Evolutionary conservation across 2,113 vertebrate genomes (phyloP), one percentile per base, ranked within the genome.

Genomic region (Zosterops lateralis): DNA sequence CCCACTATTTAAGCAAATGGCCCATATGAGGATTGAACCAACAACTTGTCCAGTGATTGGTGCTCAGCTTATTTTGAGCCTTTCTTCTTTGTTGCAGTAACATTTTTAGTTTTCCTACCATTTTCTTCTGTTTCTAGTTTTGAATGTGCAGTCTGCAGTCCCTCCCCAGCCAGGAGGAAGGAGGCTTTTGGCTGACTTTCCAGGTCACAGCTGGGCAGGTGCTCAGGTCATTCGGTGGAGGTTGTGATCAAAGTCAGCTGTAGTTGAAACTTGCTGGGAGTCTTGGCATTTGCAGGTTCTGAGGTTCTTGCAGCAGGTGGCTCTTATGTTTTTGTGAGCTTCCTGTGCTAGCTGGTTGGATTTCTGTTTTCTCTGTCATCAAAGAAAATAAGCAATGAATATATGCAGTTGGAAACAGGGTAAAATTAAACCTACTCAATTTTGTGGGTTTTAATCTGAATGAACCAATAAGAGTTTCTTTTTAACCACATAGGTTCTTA

Each of bases 371-470:
- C 47, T 62, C 15, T 85, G 1, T 57, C 31, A 22, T 87, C 34
- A 60, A 42, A 70, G 53, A 66, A 85, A 85, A 45, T 28, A 90
- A 90, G 10, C 26, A 54, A 6, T 57, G 47, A 31, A 28, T 45
- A 17, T 54, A 44, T 58, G 40, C 70, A 36, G 44, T 7, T 90
- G 34, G 79, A 84, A 95, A 40, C 38, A 47, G 60, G 36, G 19
- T 90, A 45, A 56, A 89, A 89, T 60, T n/a, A 89, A 71, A 62
- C 34, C 17, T 62, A 17, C 25, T 56, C 5, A 9, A 0, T 72
- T 95, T 65, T 76, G 22, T 31, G 8, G 28, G 28, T 48, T 64
- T 88, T 90, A 48, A 87, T 94, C 40, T 75, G 31, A 88, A 71
- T 44, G 50, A 92, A 74, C 12, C 0, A 1, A 3, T 81, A 65